These are phyloP conservation scores for Alauda arvensis DNA, from an alignment of 2,797 vertebrate genomes.

Conservation along the genomic window DNA sequence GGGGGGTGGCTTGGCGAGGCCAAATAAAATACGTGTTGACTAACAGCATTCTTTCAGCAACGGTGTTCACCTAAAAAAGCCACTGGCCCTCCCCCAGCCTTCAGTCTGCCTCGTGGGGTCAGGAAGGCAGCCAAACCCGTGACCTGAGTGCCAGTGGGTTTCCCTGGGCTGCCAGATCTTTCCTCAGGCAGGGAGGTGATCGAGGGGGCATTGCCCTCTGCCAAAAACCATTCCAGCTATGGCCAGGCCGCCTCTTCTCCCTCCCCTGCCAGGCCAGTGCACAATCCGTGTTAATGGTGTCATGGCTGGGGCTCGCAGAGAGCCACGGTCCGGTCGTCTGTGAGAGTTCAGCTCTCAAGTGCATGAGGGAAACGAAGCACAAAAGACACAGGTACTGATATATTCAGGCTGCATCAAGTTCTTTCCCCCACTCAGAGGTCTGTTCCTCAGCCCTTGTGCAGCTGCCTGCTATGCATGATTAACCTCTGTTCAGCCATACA, in stretches of 20 bases:
- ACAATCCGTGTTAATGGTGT: neutral
- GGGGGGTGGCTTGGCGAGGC: neutral
- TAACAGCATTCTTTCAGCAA: neutral
- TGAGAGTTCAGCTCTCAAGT: constrained; percentile 26
- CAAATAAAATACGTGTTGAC: neutral
- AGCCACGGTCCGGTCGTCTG: neutral
- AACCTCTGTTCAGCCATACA: constrained; percentile 91
- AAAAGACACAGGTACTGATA: constrained; percentile 74
- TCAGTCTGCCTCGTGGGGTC: accelerated
- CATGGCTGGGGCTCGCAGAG: neutral
- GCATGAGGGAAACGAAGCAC: neutral
- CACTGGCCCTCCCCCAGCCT: neutral
- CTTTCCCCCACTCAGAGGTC: constrained; percentile 66
- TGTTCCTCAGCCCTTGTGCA: constrained; percentile 74
- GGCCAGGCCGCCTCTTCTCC: neutral
- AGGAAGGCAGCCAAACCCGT: neutral
- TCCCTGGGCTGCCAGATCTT: neutral
- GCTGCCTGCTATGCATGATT: constrained; percentile 89
- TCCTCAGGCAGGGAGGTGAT: neutral
- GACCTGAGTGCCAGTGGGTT: neutral
- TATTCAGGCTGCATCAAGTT: constrained; percentile 63
- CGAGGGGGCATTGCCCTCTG: accelerated
- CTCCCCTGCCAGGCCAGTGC: neutral
- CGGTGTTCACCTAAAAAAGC: neutral
- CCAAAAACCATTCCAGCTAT: neutral